Base-by-base conservation (phyloP, 1,140 invertebrate species). In the Megalopta genalis region DNA sequence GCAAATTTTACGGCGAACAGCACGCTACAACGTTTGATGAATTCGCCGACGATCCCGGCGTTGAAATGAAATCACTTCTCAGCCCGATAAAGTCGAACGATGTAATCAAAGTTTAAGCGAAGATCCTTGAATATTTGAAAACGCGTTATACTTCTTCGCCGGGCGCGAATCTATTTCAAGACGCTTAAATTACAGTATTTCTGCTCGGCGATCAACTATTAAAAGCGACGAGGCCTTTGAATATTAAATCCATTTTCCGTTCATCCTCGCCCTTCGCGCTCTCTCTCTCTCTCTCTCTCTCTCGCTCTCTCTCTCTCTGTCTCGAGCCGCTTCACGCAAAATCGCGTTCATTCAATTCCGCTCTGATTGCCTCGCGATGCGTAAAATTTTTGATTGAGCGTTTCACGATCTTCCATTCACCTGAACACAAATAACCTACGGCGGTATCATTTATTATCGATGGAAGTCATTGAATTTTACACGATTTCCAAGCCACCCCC, bases 371-470 rank as follows among this genome's bases (percentile, higher is more conserved):
- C 23, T 39, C n/a, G 25, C 52, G 57, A 70, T 70, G 67, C 75
- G 75, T 77, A 52, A 77, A 77, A 77, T 77, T 77, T 76, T 67
- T 76, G 64, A 76, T 76, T 18, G 64, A 67, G 12, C 73, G 67
- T 69, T 63, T 63, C 75, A 63, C 75, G 16, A 77, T 77, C 75
- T 77, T 77, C 76, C 76, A 68, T 77, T 52, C 68, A 16, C 46
- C 42, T 27, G 75, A 70, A 70, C 67, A 4, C 67, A 49, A 70
- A 52, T 32, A 70, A 52, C 75, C 18, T 10, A 1, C 75, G 42
- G 59, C 42, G 32, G 42, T 60, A 76, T 76, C 74, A 68, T 68
- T 76, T 76, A 59, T 49, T 46, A n/a, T 25, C 18, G 25, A 60
- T 37, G 65, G 42, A 64, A 77, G 62, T 77, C 59, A 25, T 71